These are phyloP conservation scores for Pogonocherus hispidulus DNA, from an alignment of 2,888 invertebrate species.

Conservation along the genomic window DNA sequence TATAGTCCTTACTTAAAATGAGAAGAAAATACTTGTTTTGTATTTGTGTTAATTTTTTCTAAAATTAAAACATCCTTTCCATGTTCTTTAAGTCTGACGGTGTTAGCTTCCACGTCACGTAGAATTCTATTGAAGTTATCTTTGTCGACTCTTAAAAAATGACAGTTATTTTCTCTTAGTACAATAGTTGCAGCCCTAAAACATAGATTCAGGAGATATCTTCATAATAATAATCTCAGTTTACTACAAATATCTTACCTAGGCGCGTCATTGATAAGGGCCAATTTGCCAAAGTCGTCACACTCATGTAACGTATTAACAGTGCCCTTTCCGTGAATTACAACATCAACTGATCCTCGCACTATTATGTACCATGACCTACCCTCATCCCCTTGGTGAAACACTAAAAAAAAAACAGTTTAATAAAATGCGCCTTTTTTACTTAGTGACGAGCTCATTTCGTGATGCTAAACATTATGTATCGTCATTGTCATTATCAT, in stretches of 20 bases:
- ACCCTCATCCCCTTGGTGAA: constrained; percentile 88
- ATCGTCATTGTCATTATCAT: no score
- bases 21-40: constrained; percentile 70
- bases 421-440: no score
- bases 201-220: constrained; percentile 18
- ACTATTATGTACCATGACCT: constrained; percentile 89
- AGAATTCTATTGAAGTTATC: constrained; percentile 87
- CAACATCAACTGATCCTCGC: constrained; percentile 86
- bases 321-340: constrained; percentile 87
- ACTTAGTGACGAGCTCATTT: no score
- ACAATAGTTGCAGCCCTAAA: constrained; percentile 85
- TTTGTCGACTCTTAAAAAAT: constrained; percentile 87
- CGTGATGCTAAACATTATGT: no score
- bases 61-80: constrained; percentile 86
- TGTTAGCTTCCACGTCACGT: constrained; percentile 89
- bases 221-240: no score
- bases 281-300: constrained; percentile 90
- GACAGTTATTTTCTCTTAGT: constrained; percentile 85
- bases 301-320: constrained; percentile 87
- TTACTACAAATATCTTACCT: no score
- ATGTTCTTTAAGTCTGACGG: constrained; percentile 86
- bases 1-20: constrained; percentile 77
- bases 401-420: constrained; percentile 73
- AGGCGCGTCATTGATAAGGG: constrained; percentile 87
- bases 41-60: constrained; percentile 77